Evolutionary conservation across 2,797 vertebrate genomes (phyloP).

Genomic region (Peromyscus melanophrys): DNA sequence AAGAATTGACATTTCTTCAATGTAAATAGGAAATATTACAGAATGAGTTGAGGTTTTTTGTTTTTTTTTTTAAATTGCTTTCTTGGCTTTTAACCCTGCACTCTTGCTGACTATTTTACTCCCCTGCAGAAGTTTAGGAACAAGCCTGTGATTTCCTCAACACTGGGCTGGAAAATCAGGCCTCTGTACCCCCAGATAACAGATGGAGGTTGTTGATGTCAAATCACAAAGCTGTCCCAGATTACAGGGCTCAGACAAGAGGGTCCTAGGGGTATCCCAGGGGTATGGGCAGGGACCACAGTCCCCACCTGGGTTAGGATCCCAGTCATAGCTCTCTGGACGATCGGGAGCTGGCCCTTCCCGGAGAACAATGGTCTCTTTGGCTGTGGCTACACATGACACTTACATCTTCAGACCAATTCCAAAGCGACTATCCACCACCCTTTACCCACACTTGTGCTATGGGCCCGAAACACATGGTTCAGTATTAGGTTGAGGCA

Average conservation of each 20-base stretch:
- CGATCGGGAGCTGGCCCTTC: neutral
- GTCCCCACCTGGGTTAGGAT: no score
- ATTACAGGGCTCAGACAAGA: neutral
- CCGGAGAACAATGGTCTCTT: neutral
- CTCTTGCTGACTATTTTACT: constrained; percentile 57
- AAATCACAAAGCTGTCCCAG: neutral
- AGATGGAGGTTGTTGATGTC: neutral
- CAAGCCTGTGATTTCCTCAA: neutral
- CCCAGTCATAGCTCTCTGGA: neutral
- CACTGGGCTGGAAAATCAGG: neutral
- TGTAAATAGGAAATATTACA: constrained; percentile 81
- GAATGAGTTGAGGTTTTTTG: constrained; percentile 58
- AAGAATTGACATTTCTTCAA: constrained; percentile 79
- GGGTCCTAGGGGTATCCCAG: neutral
- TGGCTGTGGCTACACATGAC: rapidly evolving
- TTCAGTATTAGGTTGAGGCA: neutral
- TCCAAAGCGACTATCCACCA: rapidly evolving
- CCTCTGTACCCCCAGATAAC: neutral
- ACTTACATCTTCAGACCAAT: rapidly evolving
- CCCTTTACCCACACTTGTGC: neutral
- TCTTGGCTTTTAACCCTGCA: constrained; percentile 74
- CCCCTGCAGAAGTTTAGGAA: neutral
- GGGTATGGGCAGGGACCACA: rapidly evolving
- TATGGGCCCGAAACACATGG: neutral
- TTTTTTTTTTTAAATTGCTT: constrained; percentile 75